Evolutionary conservation across 1,140 invertebrate species (phyloP).

Genomic region (Procambarus virginalis): DNA sequence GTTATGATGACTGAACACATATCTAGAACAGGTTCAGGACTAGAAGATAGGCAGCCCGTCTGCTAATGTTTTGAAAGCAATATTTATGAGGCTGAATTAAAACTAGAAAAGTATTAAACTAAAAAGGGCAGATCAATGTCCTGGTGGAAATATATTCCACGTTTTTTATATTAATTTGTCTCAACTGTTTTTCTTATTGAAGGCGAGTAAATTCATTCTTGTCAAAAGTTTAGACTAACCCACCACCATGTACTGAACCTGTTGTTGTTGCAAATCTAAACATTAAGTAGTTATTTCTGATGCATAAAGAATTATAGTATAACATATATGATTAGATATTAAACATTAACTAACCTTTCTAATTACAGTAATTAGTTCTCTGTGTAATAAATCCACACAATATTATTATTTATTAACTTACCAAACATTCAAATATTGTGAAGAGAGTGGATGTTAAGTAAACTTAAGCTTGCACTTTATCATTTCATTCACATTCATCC

Average conservation of each 20-base stretch:
- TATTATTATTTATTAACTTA: background rate
- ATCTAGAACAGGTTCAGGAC: conserved; percentile 12
- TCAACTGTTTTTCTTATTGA: too few species aligned
- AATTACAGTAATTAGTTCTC: background rate
- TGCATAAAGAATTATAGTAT: background rate
- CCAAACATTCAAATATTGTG: background rate
- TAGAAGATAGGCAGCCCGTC: background rate
- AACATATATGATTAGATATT: background rate
- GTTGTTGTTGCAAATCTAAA: background rate
- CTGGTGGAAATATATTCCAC: too few species aligned
- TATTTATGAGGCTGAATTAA: too few species aligned
- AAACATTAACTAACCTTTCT: background rate
- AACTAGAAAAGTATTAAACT: too few species aligned
- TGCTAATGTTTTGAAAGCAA: too few species aligned
- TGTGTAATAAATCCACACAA: background rate
- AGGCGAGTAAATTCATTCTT: too few species aligned
- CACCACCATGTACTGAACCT: background rate
- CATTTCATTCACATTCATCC: too few species aligned
- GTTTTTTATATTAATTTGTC: too few species aligned
- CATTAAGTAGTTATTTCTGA: background rate
- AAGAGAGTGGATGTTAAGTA: background rate
- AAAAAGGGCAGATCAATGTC: too few species aligned
- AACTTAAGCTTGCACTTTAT: too few species aligned
- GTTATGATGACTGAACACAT: conserved; percentile 22
- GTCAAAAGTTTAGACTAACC: background rate